Base-by-base conservation (phyloP, 2,888 invertebrate genomes). In the Temnothorax unifasciatus region DNA sequence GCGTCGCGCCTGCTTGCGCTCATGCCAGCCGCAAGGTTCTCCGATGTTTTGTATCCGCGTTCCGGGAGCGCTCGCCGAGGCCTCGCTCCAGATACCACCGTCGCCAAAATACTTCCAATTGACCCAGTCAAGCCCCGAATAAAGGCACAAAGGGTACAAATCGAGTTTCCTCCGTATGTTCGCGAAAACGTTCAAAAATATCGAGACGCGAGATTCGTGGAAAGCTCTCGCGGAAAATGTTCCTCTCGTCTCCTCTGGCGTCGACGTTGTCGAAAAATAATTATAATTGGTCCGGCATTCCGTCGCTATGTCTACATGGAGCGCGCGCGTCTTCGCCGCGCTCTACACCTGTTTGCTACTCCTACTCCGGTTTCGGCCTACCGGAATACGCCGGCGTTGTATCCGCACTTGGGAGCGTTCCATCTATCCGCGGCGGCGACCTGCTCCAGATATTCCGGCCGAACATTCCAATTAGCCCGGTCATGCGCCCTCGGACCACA, bases 391-490 rank as follows among this genome's bases (percentile, higher is more conserved):
- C 64, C 76, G 57, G 52, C 74, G 52, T 61, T 83, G 47, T 50
- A 68, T 68, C 41, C 38, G 61, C 82, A 71, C 79, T 77, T 44
- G 74, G 29, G 66, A 79, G 66, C 84, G 83, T 89, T 86, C 86
- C 79, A 76, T 63, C 83, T 47, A 84, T 84, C 83, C 86, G 84
- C 85, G 87, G 82, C 88, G 87, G 82, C 88, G 87, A 75, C 85
- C 87, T 91, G 92, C 88, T 91, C 92, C 91, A 92, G 92, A 93
- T 92, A 93, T 91, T 89, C 90, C 90, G 86, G 88, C 90, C 92
- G 91, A 93, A 93, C 92, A 92, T 92, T 92, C 91, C 91, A 93
- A 93, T 93, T 93, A 93, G 91, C 90, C 89, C 89, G 82, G 86
- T 87, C 89, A 87, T 87, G 89, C 90, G 87, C 89, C 89, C 64